Percentiles rank a stretch among this genome's conserved stretches.
Conservation (phyloP, 2,888 invertebrate species). For the Drosophila rubida region DNA sequence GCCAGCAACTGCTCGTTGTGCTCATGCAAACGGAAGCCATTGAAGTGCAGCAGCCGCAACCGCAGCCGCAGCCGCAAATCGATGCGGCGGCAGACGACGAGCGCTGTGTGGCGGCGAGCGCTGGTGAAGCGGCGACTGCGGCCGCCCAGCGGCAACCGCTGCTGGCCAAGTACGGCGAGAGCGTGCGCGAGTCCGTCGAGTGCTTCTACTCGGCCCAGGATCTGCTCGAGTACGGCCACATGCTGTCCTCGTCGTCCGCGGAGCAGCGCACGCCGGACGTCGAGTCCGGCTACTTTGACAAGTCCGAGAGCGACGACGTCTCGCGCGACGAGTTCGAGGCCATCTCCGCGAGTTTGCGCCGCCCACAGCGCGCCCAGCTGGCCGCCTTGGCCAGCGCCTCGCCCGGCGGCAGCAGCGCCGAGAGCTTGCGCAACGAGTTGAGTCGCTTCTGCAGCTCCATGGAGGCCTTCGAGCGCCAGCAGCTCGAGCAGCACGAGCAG, state of each 20-base stretch:
- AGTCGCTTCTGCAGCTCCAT: slow-evolving; percentile 75
- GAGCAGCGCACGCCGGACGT: slow-evolving; percentile 77
- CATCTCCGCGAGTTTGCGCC: slow-evolving; percentile 19
- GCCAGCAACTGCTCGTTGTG: slow-evolving; percentile 33
- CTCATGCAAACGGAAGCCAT: slow-evolving; percentile 61
- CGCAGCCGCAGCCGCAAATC: slow-evolving; percentile 40
- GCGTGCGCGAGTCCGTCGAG: slow-evolving; percentile 75
- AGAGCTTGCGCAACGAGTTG: slow-evolving; percentile 73
- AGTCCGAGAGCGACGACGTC: slow-evolving; percentile 79
- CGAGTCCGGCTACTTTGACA: slow-evolving; percentile 81
- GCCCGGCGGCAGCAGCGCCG: slow-evolving; percentile 55
- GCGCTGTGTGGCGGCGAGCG: no score
- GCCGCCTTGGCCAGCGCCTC: not conserved
- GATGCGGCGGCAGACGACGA: slow-evolving; percentile 32
- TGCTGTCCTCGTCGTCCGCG: slow-evolving; percentile 59
- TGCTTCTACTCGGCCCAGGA: slow-evolving; percentile 80
- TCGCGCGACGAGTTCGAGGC: slow-evolving; percentile 77
- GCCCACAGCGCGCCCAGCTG: not conserved
- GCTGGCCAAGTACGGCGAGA: slow-evolving; percentile 43
- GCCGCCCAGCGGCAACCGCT: slow-evolving; percentile 1
- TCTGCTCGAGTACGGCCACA: slow-evolving; percentile 76
- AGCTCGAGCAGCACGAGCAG: slow-evolving; percentile 10
- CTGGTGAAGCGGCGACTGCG: slow-evolving; percentile 2
- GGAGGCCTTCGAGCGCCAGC: slow-evolving; percentile 60
- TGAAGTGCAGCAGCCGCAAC: slow-evolving; percentile 24